Base-by-base conservation (phyloP, 2,888 invertebrate genomes). In the Chrysolina oricalcia region DNA sequence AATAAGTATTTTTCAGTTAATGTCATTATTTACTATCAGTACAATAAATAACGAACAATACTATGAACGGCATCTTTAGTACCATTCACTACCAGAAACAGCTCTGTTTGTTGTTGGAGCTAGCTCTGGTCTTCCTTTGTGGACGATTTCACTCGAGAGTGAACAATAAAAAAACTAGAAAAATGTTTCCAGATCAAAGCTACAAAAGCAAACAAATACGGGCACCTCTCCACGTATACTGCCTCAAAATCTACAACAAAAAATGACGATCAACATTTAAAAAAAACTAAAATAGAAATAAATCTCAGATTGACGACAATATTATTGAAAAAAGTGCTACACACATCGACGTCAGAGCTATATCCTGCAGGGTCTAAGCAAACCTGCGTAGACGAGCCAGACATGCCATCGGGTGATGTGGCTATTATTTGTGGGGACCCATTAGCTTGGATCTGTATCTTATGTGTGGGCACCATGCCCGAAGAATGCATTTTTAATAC, bases 281-380 rank as follows among this genome's bases (percentile, higher is more conserved):
- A 83, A 62, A 75, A 83, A 70, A 71, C 68, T 43, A 67, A 74
- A 69, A 73, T 77, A 59, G 35, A 74, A 41, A 21, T 21, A 74
- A 41, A 21, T 21, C 48, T 64, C 66, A 70, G 78, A 67, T 69
- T 68, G 78, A 81, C 72, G 73, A 50, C 71, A 69, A 75, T 68
- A 70, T 67, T 40, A 63, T 27, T 70, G 70, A 64, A 72, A 27
- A 59, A 27, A 59, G 27, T 70, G 43, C 74, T 83, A 90, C 92
- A 90, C 93, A 94, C 94, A 92, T 94, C 94, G 87, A 93, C 93
- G 88, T 94, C 94, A 92, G 92, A 86, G 92, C 91, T 93, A 94
- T 93, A 91, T 86, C 89, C 89, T 78, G 88, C 87, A 83, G 93
- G 93, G 88, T 93, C 94, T 89, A 94, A 93, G 94, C 94, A 94